A percentile compares a stretch with the other conserved stretches of the same genome.
phyloP scores from a whole-genome alignment of 2,888 invertebrate species.

The Drosophila eohydei region DNA sequence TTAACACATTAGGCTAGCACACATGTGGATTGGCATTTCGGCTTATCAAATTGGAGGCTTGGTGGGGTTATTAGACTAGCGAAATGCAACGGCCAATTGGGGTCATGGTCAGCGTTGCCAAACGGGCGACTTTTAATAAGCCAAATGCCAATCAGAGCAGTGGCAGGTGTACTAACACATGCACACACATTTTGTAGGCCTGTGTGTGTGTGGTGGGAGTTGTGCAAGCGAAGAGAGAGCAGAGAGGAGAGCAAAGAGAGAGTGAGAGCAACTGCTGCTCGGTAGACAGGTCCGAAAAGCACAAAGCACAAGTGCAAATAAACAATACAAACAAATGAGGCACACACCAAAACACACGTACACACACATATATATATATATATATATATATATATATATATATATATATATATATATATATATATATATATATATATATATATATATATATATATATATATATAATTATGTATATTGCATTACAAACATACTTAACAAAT shows the following conservation, averaged over 20 bases:
- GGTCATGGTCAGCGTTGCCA: conserved; percentile 61
- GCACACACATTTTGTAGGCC: conserved; percentile 23
- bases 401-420: not conserved
- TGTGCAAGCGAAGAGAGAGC: conserved; percentile 32
- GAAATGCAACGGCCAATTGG: conserved; percentile 51
- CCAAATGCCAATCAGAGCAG: conserved; percentile 60
- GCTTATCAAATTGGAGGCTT: conserved; percentile 30
- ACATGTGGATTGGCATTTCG: conserved; percentile 15
- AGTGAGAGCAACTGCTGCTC: conserved; percentile 32
- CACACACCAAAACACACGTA: conserved; percentile 17
- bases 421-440: conserved; percentile 7
- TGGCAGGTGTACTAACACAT: conserved; percentile 33
- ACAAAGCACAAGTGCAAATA: conserved; percentile 64
- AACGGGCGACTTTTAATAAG: conserved; percentile 36
- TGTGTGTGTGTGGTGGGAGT: conserved; percentile 33
- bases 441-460: conserved; percentile 4
- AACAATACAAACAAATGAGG: conserved; percentile 53
- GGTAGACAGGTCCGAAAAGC: conserved; percentile 43
- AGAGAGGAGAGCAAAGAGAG: conserved; percentile 3
- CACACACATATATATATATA: not conserved
- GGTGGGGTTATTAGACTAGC: conserved; percentile 9
- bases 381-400: conserved; percentile 7
- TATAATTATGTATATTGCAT: conserved; percentile 12
- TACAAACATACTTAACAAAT: conserved; percentile 53
- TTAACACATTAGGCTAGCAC: conserved; percentile 20